Base-by-base conservation (phyloP, 2,888 invertebrate species). In the Caenorhabditis macrosperma region DNA sequence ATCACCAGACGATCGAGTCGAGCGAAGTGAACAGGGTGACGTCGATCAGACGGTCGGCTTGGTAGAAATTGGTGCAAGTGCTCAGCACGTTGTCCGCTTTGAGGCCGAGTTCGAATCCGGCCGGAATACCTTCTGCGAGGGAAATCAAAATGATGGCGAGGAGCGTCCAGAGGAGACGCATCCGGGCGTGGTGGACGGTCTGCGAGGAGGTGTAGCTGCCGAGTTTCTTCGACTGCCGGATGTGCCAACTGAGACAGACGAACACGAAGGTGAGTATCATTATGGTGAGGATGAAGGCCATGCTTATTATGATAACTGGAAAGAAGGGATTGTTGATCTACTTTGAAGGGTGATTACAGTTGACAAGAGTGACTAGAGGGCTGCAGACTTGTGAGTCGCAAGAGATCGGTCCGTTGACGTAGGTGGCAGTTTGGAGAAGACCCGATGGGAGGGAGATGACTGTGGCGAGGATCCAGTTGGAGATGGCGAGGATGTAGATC, bases 121-220 rank as follows among this genome's bases (percentile, higher is more conserved):
- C 33, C 3, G 72, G 72, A 38, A 72, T 63, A n/a, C 72, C 72
- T 38, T 72, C 72, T 0, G 63, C 72, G 1, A 72, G 24, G 1
- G 63, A 46, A 17, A 72, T 72, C 2, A 63, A 9, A 6, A 46
- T 55, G 38, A 72, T 72, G 3, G 63, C 63, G 24, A n/a, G 24
- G 15, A 72, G 63, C 1, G 72, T 72, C 72, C 72, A 72, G 7
- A 28, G 55, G n/a, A 72, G 57, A 17, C 72, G 55, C 5, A 55
- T 63, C 22, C 72, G 52, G 6, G 72, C 72, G 20, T 63, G 55
- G 30, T 63, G 63, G 15, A 72, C 35, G 12, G 72, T 72, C 48
- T 72, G 63, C 6, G 72, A 72, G 4, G 63, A 63, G 1, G 57
- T 57, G 63, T 72, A 72, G 17, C 57, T 72, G 55, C 63, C 72